phyloP scores from a whole-genome alignment of 2,888 invertebrate species.

The Lithophane semibrunnea region DNA sequence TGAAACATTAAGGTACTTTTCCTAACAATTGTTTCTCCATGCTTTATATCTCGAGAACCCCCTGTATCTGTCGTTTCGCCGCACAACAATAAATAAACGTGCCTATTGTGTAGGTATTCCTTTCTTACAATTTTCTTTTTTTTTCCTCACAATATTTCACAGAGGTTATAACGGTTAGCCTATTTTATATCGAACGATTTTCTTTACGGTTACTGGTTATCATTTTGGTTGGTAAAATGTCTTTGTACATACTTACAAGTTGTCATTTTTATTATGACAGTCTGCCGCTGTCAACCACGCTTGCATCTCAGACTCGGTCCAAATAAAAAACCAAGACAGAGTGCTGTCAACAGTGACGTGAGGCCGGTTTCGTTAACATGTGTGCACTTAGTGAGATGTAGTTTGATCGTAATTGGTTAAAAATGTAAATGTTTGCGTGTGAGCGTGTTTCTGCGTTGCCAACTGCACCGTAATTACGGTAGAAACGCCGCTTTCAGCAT shows the following conservation, averaged over 20 bases:
- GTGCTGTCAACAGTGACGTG: no score
- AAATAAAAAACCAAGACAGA: no score
- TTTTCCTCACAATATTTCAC: slow-evolving; percentile 10
- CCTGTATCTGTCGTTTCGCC: slow-evolving; percentile 27
- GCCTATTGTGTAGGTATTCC: slow-evolving; percentile 1
- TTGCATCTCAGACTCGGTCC: no score
- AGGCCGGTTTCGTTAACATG: no score
- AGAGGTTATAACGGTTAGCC: slow-evolving; percentile 3
- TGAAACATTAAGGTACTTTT: slow-evolving; percentile 6
- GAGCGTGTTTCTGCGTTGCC: no score
- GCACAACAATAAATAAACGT: slow-evolving; percentile 32
- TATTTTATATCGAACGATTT: slow-evolving; percentile 14
- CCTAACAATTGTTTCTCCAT: slow-evolving; percentile 5
- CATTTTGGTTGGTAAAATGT: neutral
- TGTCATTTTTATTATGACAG: slow-evolving; percentile 2
- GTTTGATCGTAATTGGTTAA: no score
- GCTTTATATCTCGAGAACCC: slow-evolving; percentile 1
- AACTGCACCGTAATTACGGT: no score
- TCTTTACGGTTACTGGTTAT: neutral
- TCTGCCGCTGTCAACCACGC: no score
- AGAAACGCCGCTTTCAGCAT: no score
- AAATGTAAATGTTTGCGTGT: no score
- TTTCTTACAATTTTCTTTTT: slow-evolving; percentile 23
- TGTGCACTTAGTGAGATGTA: no score
- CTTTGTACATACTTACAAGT: neutral